phyloP scores from a whole-genome alignment of 2,888 invertebrate species.

The Agrilus cyanescens region DNA sequence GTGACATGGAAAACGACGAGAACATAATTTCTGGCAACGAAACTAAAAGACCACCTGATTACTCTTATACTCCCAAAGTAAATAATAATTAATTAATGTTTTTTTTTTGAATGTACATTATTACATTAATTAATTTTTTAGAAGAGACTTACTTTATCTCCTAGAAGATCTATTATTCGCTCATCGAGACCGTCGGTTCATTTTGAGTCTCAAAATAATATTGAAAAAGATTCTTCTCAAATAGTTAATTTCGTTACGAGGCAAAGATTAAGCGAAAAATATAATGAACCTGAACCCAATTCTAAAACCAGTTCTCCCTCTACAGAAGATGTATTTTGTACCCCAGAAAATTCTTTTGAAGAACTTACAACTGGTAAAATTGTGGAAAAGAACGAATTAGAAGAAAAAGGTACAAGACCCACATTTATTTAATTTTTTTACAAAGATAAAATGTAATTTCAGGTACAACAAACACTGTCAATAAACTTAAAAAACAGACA shows the following conservation, averaged over 20 bases:
- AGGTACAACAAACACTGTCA: not conserved
- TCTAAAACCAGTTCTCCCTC: conserved; percentile 6
- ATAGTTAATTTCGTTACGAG: not conserved
- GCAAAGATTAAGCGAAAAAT: too few species aligned
- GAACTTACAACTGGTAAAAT: conserved; percentile 8
- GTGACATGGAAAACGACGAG: too few species aligned
- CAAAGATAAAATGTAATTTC: too few species aligned
- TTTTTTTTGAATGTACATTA: not conserved
- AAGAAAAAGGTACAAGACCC: not conserved
- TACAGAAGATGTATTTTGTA: conserved; percentile 20
- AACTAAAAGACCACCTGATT: too few species aligned
- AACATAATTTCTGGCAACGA: too few species aligned
- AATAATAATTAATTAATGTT: not conserved
- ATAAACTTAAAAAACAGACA: conserved; percentile 2
- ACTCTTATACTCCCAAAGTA: too few species aligned
- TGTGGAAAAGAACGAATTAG: conserved; percentile 1
- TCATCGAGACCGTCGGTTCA: conserved; percentile 16
- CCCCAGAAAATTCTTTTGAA: conserved; percentile 19
- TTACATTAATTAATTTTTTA: conserved; percentile 5
- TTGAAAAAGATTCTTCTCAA: conserved; percentile 3
- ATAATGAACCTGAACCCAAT: not conserved
- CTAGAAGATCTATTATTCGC: conserved; percentile 20
- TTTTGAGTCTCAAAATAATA: conserved; percentile 10
- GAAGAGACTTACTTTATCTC: conserved; percentile 17
- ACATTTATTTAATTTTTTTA: too few species aligned